Evolutionary conservation across 1,140 invertebrate genomes (phyloP), one percentile per base, ranked within the genome.

Genomic region (Anagrus nilaparvatae): DNA sequence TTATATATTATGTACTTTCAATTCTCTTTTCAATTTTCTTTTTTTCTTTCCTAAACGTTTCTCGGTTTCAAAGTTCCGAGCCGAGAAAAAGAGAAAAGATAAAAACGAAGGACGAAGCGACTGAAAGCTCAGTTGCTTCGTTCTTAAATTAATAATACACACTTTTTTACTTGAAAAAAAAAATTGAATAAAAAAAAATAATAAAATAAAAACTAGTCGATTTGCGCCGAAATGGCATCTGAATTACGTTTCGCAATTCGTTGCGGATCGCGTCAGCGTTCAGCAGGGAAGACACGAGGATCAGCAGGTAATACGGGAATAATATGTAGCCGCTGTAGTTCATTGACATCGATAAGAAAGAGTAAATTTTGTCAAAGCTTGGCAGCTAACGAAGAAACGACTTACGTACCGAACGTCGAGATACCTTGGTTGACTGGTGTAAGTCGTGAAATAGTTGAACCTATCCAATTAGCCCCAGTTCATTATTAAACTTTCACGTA

Each of bases 191-290:
- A 8, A 14, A 8, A 31, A 31, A 33, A 18, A 18, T 19, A 17
- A 9, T 8, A 40, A 29, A 28, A 20, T 27, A 30, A 6, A 28
- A 18, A 13, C 10, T 87, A 94, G 75, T 91, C 90, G 6, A 63
- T 96, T 21, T 97, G 92, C 62, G 84, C 87, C 4, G 91, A 97
- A 72, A 95, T 97, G 89, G 84, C 81, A 7, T 83, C 95, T 67
- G 93, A 97, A 69, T 68, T 97, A 32, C 71, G 88, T 17, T 94
- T 94, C 61, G 92, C 93, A 4, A 76, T 96, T 50, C 74, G 84
- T 30, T 96, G 92, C 48, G 87, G 87, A 16, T 84, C 87, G 20
- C 69, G 80, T 45, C 83, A 87, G 58, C 71, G 84, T 30, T 84
- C 87, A 10, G 81, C 82, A 5, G 63, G 87, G 6, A 76, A 83